Percentiles rank a stretch among this genome's conserved stretches.
Evolutionary conservation across 1,140 invertebrate genomes (phyloP).

Genomic region (Tyrophagus putrescentiae): DNA sequence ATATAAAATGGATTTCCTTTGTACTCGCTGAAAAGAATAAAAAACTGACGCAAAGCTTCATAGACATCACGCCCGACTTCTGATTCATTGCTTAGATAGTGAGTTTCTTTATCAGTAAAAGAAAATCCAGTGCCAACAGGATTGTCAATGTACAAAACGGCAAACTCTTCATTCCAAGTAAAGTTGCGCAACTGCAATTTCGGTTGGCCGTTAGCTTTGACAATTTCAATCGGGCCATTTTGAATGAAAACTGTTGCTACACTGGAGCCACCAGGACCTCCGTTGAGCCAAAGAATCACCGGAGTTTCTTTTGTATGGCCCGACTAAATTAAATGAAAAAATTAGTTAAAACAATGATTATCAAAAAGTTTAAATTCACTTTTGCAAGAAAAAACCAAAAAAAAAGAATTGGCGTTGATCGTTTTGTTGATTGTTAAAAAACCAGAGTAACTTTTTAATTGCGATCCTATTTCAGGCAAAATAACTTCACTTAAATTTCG

Average conservation of each 20-base stretch:
- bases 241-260: conserved; percentile 64
- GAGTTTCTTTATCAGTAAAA: conserved; percentile 22
- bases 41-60: conserved; percentile 27
- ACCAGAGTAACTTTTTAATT: conserved; percentile 20
- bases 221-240: conserved; percentile 49
- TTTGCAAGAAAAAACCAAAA: conserved; percentile 26
- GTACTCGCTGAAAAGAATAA: conserved; percentile 26
- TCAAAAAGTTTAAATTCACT: background rate
- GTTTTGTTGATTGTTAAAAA: conserved; percentile 21
- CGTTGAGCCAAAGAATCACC: too few species aligned
- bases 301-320: conserved; percentile 35
- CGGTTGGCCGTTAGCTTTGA: conserved; percentile 41
- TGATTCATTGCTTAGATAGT: conserved; percentile 26
- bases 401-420: conserved; percentile 22
- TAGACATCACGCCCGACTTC: conserved; percentile 26
- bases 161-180: conserved; percentile 56
- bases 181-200: conserved; percentile 45
- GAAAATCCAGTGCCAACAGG: conserved; percentile 52
- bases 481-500: conserved; percentile 1
- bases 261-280: conserved; percentile 65
- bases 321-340: background rate
- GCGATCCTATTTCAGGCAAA: conserved; percentile 29
- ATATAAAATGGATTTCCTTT: conserved; percentile 28
- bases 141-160: conserved; percentile 69
- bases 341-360: background rate